Percentiles rank a stretch among this genome's conserved stretches.
Evolutionary conservation across 1,140 invertebrate species (phyloP).

Genomic region (Zaprionus taronus): DNA sequence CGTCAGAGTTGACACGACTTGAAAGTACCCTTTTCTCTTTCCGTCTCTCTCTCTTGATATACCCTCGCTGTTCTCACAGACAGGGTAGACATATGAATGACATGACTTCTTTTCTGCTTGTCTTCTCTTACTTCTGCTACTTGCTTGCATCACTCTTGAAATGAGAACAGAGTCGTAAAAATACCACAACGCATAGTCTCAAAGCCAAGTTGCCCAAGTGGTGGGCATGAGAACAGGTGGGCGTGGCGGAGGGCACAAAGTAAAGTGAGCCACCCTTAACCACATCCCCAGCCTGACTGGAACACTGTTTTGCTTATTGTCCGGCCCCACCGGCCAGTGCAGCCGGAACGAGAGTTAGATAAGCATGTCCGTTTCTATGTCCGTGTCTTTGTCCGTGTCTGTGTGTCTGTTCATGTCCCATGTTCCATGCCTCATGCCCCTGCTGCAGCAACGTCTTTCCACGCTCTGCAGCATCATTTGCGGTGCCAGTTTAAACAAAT

Average conservation of each 20-base stretch:
- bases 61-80: neutral
- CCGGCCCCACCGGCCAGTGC: constrained; percentile 18
- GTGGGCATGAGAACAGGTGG: constrained; percentile 11
- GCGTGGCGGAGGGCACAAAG: constrained; percentile 4
- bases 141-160: constrained; percentile 52
- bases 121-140: neutral
- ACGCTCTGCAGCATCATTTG: constrained; percentile 42
- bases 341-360: constrained; percentile 28
- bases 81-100: constrained; percentile 27
- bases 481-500: constrained; percentile 45
- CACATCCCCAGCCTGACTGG: neutral
- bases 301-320: constrained; percentile 43
- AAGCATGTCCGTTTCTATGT: constrained; percentile 27
- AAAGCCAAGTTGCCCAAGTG: constrained; percentile 10
- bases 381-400: neutral
- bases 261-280: neutral
- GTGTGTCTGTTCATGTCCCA: too few relatives aligned
- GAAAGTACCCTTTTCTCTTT: neutral
- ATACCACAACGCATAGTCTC: constrained; percentile 63
- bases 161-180: constrained; percentile 65
- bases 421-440: neutral
- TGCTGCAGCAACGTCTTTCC: neutral
- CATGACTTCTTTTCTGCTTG: constrained; percentile 39
- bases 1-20: constrained; percentile 7
- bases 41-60: neutral